These are phyloP conservation scores for Cremastinae sp. DNA, from an alignment of 2,888 invertebrate genomes.

Conservation along the genomic window DNA sequence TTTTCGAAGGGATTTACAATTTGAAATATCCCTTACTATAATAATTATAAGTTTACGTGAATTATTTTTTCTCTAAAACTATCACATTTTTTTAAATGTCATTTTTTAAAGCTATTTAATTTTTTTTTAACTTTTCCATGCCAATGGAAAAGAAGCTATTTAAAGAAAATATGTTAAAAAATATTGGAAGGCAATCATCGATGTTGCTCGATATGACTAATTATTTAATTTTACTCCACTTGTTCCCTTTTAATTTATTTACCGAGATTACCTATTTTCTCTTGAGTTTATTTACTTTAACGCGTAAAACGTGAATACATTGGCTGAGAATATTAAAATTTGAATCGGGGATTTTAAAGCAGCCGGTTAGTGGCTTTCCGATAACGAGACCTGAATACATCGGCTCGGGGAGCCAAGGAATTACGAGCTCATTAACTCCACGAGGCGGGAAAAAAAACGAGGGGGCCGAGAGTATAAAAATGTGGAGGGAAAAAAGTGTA, in stretches of 20 bases:
- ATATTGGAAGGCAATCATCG: conserved; percentile 3
- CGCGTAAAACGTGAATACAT: not conserved
- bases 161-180: too few relatives aligned
- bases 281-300: not conserved
- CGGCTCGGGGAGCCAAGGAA: conserved; percentile 49
- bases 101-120: too few relatives aligned
- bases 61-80: too few relatives aligned
- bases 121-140: too few relatives aligned
- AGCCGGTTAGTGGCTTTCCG: conserved; percentile 25
- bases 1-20: too few relatives aligned
- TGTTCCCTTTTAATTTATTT: not conserved
- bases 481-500: conserved; percentile 8
- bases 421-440: conserved; percentile 58
- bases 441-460: conserved; percentile 34
- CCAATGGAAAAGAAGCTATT: too few relatives aligned
- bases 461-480: conserved; percentile 17
- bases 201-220: conserved; percentile 21
- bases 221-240: conserved; percentile 17
- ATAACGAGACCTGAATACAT: conserved; percentile 56
- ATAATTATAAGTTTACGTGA: too few relatives aligned
- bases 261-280: too few relatives aligned
- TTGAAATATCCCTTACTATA: too few relatives aligned
- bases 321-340: conserved; percentile 17
- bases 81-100: too few relatives aligned
- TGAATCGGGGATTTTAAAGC: too few relatives aligned